These are phyloP conservation scores for Neostethus bicornis DNA, from an alignment of 2,797 vertebrate genomes.

Conservation along the genomic window DNA sequence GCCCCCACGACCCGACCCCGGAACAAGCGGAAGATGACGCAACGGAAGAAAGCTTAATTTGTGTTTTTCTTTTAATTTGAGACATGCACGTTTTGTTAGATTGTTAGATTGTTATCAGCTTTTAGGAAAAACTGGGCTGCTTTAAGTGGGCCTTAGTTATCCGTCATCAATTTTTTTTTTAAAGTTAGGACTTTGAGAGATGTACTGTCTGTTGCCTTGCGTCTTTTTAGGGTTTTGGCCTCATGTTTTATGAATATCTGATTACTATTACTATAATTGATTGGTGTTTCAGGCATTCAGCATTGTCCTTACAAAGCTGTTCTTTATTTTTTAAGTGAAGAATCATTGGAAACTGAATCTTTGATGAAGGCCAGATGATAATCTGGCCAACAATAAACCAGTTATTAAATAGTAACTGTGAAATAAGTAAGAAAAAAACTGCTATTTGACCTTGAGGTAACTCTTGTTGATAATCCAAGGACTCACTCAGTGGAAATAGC, in stretches of 20 bases:
- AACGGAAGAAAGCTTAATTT: background rate
- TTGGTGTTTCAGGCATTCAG: too few relatives aligned
- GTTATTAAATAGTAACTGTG: background rate
- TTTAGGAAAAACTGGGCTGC: too few relatives aligned
- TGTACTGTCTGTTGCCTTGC: slow-evolving; percentile 16
- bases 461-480: too few relatives aligned
- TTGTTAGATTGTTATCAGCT: too few relatives aligned
- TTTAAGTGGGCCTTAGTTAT: background rate
- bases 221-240: slow-evolving; percentile 14
- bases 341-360: background rate
- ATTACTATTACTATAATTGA: background rate
- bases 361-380: background rate
- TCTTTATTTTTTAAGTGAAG: background rate
- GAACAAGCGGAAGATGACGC: too few relatives aligned
- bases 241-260: background rate
- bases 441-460: too few relatives aligned
- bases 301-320: too few relatives aligned
- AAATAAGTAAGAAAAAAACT: too few relatives aligned
- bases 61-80: too few relatives aligned
- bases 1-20: too few relatives aligned
- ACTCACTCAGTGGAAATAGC: too few relatives aligned
- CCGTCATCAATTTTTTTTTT: slow-evolving; percentile 15
- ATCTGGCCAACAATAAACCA: background rate
- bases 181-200: slow-evolving; percentile 15
- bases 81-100: too few relatives aligned